Percentiles rank a stretch among this genome's conserved stretches.
Conservation (phyloP, 1,140 invertebrate genomes). For the Coenobita brevimanus region DNA sequence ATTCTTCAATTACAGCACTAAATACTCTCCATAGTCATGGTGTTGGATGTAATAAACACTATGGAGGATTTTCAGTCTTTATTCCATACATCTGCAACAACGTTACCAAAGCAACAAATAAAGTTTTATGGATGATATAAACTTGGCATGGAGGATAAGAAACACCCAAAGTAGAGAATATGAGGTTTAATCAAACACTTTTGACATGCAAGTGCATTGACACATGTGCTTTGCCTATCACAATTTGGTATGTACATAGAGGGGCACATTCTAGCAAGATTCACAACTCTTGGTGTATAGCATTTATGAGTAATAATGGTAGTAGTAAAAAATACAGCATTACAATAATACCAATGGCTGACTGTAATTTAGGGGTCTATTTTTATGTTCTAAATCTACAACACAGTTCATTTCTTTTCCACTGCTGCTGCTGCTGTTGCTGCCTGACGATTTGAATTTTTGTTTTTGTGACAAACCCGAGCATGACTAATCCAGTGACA, state of each 20-base stretch:
- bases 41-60: no score
- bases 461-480: background rate
- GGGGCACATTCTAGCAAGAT: constrained; percentile 65
- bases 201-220: constrained; percentile 65
- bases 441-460: background rate
- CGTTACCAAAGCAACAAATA: no score
- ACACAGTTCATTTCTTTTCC: constrained; percentile 11
- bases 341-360: constrained; percentile 38
- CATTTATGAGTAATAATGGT: constrained; percentile 27
- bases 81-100: no score
- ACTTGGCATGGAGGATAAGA: no score
- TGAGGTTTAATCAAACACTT: constrained; percentile 65
- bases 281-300: constrained; percentile 62
- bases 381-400: constrained; percentile 1
- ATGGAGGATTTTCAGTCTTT: no score
- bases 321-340: constrained; percentile 62
- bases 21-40: no score
- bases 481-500: background rate
- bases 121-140: no score
- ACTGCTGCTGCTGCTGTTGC: constrained; percentile 4
- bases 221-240: constrained; percentile 63
- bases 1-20: no score
- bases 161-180: constrained; percentile 42
- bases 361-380: constrained; percentile 17
- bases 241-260: constrained; percentile 66